A percentile compares a stretch with the other conserved stretches of the same genome.
phyloP scores from a whole-genome alignment of 1,140 invertebrate genomes.

The Neotoxoptera formosana region DNA sequence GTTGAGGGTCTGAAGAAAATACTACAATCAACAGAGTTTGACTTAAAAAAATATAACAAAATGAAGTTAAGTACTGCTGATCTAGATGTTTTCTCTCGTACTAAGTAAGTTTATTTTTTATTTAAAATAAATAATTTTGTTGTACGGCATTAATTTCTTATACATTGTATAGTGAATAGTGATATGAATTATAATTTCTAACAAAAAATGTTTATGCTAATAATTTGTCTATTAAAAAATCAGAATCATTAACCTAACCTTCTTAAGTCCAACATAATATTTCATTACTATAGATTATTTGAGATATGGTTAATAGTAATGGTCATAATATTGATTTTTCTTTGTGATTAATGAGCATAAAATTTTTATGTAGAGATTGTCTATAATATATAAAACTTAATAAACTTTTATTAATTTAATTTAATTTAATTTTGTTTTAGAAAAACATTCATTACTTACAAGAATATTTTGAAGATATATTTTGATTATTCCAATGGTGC shows the following conservation, averaged over 20 bases:
- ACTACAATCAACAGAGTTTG: conserved; percentile 7
- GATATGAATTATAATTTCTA: neutral
- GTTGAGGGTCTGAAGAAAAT: neutral
- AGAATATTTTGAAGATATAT: conserved; percentile 39
- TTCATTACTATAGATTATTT: neutral
- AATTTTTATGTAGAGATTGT: neutral
- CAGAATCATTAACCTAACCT: too few species aligned
- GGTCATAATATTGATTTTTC: neutral
- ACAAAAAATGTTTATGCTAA: neutral
- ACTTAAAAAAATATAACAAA: conserved; percentile 41
- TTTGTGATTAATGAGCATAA: neutral
- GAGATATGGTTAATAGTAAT: too few species aligned
- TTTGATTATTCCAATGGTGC: conserved; percentile 35
- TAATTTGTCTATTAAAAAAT: neutral
- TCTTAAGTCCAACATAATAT: neutral
- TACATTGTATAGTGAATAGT: neutral
- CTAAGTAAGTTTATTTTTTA: conserved; percentile 34
- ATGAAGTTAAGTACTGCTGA: conserved; percentile 23
- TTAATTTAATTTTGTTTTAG: conserved; percentile 41
- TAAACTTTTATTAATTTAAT: neutral
- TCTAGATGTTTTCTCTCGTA: neutral
- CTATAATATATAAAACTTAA: neutral
- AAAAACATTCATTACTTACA: conserved; percentile 43
- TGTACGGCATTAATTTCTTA: neutral
- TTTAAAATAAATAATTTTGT: neutral